phyloP scores from a whole-genome alignment of 1,140 invertebrate genomes.

The Penaeus chinensis region DNA sequence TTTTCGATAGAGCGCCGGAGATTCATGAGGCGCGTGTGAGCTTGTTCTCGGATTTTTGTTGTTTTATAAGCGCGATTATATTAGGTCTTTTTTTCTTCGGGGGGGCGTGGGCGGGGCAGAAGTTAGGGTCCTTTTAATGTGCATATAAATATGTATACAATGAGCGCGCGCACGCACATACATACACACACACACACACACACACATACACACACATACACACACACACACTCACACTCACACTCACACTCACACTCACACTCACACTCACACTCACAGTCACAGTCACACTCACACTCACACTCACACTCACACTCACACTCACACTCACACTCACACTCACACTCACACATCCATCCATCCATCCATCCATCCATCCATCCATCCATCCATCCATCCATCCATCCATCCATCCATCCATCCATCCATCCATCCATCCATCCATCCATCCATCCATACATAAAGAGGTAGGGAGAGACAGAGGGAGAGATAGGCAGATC shows the following conservation, averaged over 20 bases:
- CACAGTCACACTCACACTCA: neutral
- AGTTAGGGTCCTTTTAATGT: neutral
- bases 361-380: too few species aligned
- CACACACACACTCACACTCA: neutral
- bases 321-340: neutral
- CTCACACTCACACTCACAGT: neutral
- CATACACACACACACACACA: neutral
- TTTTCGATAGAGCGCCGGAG: too few species aligned
- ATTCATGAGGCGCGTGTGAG: too few species aligned
- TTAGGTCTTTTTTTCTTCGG: neutral
- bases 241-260: neutral
- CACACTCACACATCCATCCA: neutral
- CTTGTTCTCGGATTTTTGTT: neutral
- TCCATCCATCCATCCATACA: neutral
- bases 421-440: neutral
- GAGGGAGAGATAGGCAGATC: too few species aligned
- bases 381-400: neutral
- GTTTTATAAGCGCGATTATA: neutral
- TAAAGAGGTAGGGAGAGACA: too few species aligned
- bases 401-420: neutral
- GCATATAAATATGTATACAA: slow-evolving; percentile 23
- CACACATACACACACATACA: neutral
- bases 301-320: neutral
- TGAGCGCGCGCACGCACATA: neutral
- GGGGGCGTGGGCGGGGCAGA: neutral